Evolutionary conservation across 2,113 vertebrate species (phyloP).

Genomic region (Triplophysa tibetana): DNA sequence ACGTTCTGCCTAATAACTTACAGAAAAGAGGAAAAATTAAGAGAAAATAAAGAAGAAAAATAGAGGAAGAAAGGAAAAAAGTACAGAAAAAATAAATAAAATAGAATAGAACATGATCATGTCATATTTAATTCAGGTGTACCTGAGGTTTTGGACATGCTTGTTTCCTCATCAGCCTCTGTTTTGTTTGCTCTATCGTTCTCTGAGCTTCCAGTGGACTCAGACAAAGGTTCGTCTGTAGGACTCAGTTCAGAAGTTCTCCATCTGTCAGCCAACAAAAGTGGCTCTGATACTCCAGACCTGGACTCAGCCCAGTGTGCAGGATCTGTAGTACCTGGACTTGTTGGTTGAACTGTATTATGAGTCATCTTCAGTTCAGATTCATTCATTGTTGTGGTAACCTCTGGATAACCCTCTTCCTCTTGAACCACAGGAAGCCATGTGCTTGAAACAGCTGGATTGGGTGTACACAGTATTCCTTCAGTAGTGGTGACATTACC

Average conservation of each 20-base stretch:
- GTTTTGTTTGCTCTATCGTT: slow-evolving; percentile 9
- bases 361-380: slow-evolving; percentile 28
- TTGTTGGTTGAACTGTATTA: slow-evolving; percentile 27
- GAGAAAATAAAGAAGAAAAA: not conserved
- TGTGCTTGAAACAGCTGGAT: slow-evolving; percentile 59
- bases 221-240: not conserved
- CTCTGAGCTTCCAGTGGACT: slow-evolving; percentile 7
- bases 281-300: slow-evolving; percentile 35
- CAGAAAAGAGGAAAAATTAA: not conserved
- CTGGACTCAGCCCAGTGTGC: slow-evolving; percentile 21
- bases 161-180: not conserved
- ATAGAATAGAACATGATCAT: not conserved
- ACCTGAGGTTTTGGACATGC: slow-evolving; percentile 33
- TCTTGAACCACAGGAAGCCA: slow-evolving; percentile 61
- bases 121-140: not conserved
- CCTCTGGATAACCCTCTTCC: slow-evolving; percentile 23
- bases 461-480: slow-evolving; percentile 39
- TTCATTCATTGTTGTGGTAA: slow-evolving; percentile 35
- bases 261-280: slow-evolving; percentile 40
- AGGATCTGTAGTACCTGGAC: not conserved
- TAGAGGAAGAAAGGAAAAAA: not conserved
- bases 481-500: slow-evolving; percentile 40
- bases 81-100: not conserved
- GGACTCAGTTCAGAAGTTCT: slow-evolving; percentile 8
- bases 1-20: no score